Evolutionary conservation across 2,113 vertebrate genomes (phyloP), one percentile per base, ranked within the genome.

Genomic region (Alligator mississippiensis): DNA sequence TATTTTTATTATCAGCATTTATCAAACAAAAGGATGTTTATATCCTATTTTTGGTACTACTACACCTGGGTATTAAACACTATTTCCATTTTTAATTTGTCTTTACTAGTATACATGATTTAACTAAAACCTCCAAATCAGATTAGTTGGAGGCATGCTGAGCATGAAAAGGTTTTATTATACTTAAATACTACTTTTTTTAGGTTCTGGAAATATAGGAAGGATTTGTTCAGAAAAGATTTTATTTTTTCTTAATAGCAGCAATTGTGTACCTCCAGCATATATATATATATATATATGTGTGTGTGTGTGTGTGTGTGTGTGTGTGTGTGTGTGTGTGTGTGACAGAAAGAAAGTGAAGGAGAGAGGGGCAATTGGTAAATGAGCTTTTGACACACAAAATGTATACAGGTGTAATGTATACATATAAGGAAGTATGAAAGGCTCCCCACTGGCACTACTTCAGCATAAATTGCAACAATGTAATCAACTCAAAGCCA

Each of bases 401-500:
- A 18, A 24, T 18, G 16, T 77, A 47, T 5, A 22, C 30, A 66
- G 57, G 66, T 90, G 64, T 54, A 79, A 86, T 55, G 34, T 80
- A 63, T 62, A 92, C 75, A 86, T 79, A 79, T 11, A 84, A 77
- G 47, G 92, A 85, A 60, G 66, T 90, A 88, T 93, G 62, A 88
- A 96, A 94, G 88, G 54, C 80, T 82, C 82, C 91, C 66, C 88
- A 6, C 62, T 90, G 86, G 60, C 78, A 89, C 62, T 57, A 68
- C 82, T 91, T 93, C 77, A 90, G 70, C 93, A 86, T 96, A 94
- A 47, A 47, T 47, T 47, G 47, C 47, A 47, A 47, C 94, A n/a
- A 95, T 92, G 63, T 59, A 77, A 95, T 96, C 93, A 95, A 92
- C 68, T 86, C 94, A 92, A 86, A 80, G 70, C 77, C 95, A 13